phyloP scores from a whole-genome alignment of 2,797 vertebrate species.

The Tragopan temminckii region DNA sequence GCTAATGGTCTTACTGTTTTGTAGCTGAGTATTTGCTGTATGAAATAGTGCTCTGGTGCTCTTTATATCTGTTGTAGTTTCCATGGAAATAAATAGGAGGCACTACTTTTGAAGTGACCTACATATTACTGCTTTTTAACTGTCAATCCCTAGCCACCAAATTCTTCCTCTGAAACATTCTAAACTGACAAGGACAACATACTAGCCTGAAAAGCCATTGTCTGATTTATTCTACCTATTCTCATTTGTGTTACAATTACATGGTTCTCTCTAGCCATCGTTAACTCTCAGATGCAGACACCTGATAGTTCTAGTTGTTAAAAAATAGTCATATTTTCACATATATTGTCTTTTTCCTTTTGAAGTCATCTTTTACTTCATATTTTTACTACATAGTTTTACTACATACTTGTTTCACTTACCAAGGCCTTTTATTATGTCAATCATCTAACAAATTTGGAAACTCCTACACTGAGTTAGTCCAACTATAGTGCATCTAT shows the following conservation, averaged over 20 bases:
- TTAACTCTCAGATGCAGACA: background rate
- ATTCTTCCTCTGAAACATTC: background rate
- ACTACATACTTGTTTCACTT: background rate
- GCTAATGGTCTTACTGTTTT: too few relatives aligned
- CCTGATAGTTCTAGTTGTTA: background rate
- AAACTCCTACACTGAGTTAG: background rate
- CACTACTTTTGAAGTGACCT: too few relatives aligned
- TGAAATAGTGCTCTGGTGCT: too few relatives aligned
- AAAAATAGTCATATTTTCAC: background rate
- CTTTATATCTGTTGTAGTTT: too few relatives aligned
- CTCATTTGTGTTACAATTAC: background rate
- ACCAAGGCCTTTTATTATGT: background rate
- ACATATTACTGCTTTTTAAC: background rate
- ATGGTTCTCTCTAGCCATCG: background rate
- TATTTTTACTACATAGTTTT: too few relatives aligned
- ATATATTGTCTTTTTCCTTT: background rate
- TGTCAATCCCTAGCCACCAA: background rate
- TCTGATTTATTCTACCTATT: background rate
- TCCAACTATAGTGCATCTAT: rapidly evolving
- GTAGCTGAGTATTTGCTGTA: too few relatives aligned
- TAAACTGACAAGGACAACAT: background rate
- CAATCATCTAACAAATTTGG: background rate
- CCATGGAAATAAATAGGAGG: too few relatives aligned
- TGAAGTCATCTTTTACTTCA: background rate
- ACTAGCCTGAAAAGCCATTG: background rate